Conservation (phyloP, 2,797 vertebrate species). For the Phrynocephalus forsythii region DNA sequence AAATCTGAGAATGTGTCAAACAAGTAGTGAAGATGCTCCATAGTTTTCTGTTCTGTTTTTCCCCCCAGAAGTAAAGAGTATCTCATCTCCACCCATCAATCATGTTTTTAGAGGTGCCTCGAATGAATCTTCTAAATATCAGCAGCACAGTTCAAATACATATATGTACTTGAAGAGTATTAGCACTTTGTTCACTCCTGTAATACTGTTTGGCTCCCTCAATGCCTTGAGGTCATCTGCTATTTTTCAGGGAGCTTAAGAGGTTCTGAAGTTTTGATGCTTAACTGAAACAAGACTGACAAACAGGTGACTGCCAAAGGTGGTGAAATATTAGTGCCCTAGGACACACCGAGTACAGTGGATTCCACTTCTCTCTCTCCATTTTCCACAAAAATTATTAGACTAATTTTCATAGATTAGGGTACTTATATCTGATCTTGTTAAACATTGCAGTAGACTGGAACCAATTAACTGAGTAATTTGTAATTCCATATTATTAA, state of each 20-base stretch:
- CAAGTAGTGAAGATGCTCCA: background rate
- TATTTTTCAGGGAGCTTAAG: conserved; percentile 40
- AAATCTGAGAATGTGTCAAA: background rate
- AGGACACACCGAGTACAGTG: conserved; percentile 38
- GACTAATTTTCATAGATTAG: conserved; percentile 74
- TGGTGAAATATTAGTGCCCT: conserved; percentile 29
- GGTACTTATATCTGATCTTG: conserved; percentile 68
- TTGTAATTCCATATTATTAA: conserved; percentile 73
- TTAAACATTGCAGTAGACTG: conserved; percentile 73
- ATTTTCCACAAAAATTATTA: conserved; percentile 64
- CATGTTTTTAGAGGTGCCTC: background rate
- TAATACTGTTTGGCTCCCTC: conserved; percentile 30
- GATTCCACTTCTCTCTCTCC: conserved; percentile 6
- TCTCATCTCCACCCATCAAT: background rate
- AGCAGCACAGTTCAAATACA: background rate
- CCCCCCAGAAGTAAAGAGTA: background rate
- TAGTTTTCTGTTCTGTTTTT: background rate
- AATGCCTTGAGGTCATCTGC: conserved; percentile 6
- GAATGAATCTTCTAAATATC: background rate
- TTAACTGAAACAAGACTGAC: conserved; percentile 49
- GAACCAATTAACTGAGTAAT: conserved; percentile 76
- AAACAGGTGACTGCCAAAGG: conserved; percentile 44
- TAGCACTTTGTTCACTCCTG: conserved; percentile 1
- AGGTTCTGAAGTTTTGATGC: conserved; percentile 34
- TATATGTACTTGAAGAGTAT: background rate